Evolutionary conservation across 2,888 invertebrate genomes (phyloP).

Genomic region (Entomobrya multifasciata): DNA sequence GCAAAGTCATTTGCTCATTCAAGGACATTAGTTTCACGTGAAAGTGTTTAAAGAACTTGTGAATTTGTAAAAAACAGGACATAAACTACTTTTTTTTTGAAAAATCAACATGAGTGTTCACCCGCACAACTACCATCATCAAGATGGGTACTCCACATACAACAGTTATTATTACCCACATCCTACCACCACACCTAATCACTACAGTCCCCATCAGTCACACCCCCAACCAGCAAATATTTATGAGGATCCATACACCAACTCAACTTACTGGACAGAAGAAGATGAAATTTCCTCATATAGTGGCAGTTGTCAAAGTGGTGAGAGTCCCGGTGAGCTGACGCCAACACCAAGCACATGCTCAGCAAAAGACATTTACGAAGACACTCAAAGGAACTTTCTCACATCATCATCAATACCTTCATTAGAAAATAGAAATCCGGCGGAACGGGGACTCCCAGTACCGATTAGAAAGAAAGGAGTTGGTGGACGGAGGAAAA

Average conservation of each 20-base stretch:
- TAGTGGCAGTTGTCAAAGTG: constrained; percentile 59
- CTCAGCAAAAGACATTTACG: constrained; percentile 65
- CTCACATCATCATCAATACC: not conserved
- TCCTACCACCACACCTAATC: too few relatives aligned
- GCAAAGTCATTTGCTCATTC: too few relatives aligned
- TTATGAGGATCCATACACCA: constrained; percentile 59
- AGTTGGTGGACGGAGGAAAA: constrained; percentile 78
- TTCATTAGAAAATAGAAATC: constrained; percentile 6
- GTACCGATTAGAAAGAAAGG: constrained; percentile 74
- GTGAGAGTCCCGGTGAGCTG: constrained; percentile 53
- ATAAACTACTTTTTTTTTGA: not conserved
- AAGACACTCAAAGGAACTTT: constrained; percentile 59
- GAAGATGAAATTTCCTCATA: constrained; percentile 73
- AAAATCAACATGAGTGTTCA: constrained; percentile 65
- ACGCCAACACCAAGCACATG: constrained; percentile 69
- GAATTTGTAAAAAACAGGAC: too few relatives aligned
- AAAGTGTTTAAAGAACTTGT: too few relatives aligned
- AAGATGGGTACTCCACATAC: constrained; percentile 61
- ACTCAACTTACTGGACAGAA: constrained; percentile 70
- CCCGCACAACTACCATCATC: constrained; percentile 48
- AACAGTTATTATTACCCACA: constrained; percentile 66
- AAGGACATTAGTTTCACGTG: not conserved
- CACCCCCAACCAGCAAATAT: constrained; percentile 1
- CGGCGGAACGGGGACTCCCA: not conserved
- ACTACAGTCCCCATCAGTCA: not conserved